Evolutionary conservation across 2,113 vertebrate genomes (phyloP), one percentile per base, ranked within the genome.

Genomic region (Melanerpes aurifrons): DNA sequence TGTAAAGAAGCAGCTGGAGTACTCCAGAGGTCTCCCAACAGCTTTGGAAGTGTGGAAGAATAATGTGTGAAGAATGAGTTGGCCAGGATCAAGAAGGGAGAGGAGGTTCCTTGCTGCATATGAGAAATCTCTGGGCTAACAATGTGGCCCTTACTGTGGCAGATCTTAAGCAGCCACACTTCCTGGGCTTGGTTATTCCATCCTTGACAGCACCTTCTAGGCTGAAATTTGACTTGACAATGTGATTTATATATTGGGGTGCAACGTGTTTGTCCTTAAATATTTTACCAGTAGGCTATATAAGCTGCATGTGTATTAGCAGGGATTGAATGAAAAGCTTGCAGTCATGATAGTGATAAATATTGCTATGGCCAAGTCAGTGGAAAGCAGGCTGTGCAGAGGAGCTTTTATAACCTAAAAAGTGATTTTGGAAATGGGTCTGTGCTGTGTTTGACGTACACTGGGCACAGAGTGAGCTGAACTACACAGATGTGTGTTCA

Each of bases 401-500:
- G 13, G n/a, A 56, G 26, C 11, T 78, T 50, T 92, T 57, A 20
- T 24, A 56, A 58, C 35, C 54, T 78, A 32, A 67, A 32, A 84
- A 79, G 19, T 84, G 62, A 82, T 47, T 9, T 72, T 47, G 12
- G 61, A 81, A 77, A 48, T 47, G 81, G 28, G 11, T 85, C 2
- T 0, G 0, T 74, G 75, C 61, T 78, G 45, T 29, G 8, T 84
- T 81, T 80, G 57, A 31, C 28, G 11, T 78, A 7, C 8, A 2
- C 13, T 48, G 62, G 48, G 40, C 48, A 63, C 40, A 58, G 48
- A 50, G 32, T 15, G 48, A 75, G 29, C 32, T 63, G 54, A 28
- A 29, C 18, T 62, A 68, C 35, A 31, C n/a, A 32, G 61, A 32
- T 40, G 28, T 24, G 21, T 59, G 35, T 71, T 77, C 58, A 26